Conservation (phyloP, 2,888 invertebrate species). For the Apamea sordens region DNA sequence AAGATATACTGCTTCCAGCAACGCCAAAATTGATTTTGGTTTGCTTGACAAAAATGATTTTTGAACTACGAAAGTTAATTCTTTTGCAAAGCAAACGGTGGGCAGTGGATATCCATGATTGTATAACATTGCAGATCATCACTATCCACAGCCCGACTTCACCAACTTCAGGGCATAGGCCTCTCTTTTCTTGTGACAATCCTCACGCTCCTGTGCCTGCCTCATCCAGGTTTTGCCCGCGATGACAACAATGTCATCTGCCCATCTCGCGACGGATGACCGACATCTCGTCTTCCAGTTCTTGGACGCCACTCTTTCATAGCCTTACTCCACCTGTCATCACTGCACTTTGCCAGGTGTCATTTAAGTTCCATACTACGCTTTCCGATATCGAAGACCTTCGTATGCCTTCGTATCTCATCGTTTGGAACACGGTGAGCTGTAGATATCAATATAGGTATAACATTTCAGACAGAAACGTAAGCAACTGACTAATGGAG, state of each 20-base stretch:
- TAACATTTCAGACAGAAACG: not conserved
- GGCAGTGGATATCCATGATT: not conserved
- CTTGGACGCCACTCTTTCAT: not conserved
- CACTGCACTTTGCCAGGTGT: not conserved
- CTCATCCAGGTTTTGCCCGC: not conserved
- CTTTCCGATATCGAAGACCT: not conserved
- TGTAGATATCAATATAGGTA: not conserved
- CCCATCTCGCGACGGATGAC: not conserved
- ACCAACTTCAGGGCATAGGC: not conserved
- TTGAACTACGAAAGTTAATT: not conserved
- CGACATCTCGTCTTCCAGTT: not conserved
- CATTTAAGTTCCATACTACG: not conserved
- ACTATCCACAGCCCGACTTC: not conserved
- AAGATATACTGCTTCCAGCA: not conserved
- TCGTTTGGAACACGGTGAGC: not conserved
- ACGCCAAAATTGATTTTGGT: not conserved
- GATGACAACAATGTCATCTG: not conserved
- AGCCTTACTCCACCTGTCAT: not conserved
- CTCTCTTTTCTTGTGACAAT: not conserved
- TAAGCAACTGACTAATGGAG: conserved; percentile 3
- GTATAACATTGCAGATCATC: not conserved
- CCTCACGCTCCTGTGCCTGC: not conserved
- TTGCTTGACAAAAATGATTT: not conserved
- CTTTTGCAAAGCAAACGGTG: not conserved
- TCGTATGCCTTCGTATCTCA: not conserved